phyloP scores from a whole-genome alignment of 1,140 invertebrate species.

The Danaus plexippus region DNA sequence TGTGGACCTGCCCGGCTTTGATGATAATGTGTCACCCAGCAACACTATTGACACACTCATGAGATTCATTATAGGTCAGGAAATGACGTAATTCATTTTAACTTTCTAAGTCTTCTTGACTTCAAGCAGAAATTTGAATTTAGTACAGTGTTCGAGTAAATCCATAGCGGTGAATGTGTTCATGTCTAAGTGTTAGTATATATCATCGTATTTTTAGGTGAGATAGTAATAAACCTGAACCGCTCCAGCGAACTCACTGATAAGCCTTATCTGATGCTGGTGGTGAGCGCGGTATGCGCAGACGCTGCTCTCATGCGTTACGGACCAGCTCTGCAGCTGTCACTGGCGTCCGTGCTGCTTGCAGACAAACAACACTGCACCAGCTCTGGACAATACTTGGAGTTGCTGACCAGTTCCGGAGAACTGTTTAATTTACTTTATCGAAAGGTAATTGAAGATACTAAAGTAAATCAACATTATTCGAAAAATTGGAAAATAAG shows the following conservation, averaged over 20 bases:
- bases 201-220: conserved; percentile 33
- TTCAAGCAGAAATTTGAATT: not conserved
- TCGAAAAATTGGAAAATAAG: not conserved
- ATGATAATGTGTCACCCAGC: conserved; percentile 86
- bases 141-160: too few relatives aligned
- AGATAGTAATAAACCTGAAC: conserved; percentile 70
- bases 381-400: conserved; percentile 82
- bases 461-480: not conserved
- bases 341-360: conserved; percentile 79
- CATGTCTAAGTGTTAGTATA: too few relatives aligned
- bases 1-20: conserved; percentile 85
- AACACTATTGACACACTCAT: conserved; percentile 82
- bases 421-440: conserved; percentile 82
- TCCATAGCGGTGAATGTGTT: too few relatives aligned
- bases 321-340: conserved; percentile 84
- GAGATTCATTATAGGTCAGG: conserved; percentile 81
- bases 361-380: conserved; percentile 86
- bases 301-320: conserved; percentile 85
- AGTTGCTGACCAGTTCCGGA: conserved; percentile 80
- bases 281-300: conserved; percentile 78
- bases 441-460: conserved; percentile 48
- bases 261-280: conserved; percentile 83
- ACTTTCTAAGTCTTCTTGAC: too few relatives aligned
- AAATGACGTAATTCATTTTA: too few relatives aligned
- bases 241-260: conserved; percentile 78